A percentile compares a stretch with the other conserved stretches of the same genome.
phyloP scores from a whole-genome alignment of 30 jellyfish, hydroid and myxozoan species.

The Aurelia aurita complex sp. Pacific region DNA sequence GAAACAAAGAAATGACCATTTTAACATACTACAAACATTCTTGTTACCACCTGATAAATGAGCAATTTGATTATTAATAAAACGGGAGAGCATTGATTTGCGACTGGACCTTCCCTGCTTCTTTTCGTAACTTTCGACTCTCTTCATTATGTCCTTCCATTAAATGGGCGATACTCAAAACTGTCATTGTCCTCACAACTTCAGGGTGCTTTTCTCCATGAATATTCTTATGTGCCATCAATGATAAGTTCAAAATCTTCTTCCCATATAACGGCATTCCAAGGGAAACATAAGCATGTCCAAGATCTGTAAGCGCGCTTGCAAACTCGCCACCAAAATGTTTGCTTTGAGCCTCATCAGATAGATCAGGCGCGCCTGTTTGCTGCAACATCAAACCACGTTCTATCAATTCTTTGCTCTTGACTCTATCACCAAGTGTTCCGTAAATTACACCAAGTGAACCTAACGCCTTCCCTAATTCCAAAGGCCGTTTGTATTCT shows the following conservation, averaged over 20 bases:
- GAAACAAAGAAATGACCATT: too few species aligned
- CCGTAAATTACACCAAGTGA: slow-evolving; percentile 88
- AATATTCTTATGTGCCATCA: slow-evolving; percentile 92
- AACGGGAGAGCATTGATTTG: slow-evolving; percentile 79
- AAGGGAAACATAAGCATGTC: slow-evolving; percentile 92
- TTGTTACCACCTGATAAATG: too few species aligned
- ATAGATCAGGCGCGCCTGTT: slow-evolving; percentile 93
- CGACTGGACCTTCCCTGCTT: slow-evolving; percentile 95
- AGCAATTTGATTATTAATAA: slow-evolving; percentile 24
- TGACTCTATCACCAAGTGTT: slow-evolving; percentile 71
- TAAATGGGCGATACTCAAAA: slow-evolving; percentile 90
- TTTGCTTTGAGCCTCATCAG: slow-evolving; percentile 90
- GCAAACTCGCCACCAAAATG: slow-evolving; percentile 98
- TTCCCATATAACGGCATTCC: slow-evolving; percentile 96
- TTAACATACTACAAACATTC: too few species aligned
- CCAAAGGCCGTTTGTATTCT: slow-evolving; percentile 89
- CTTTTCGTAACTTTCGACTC: slow-evolving; percentile 77
- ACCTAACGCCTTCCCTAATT: slow-evolving; percentile 81
- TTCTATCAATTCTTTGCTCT: slow-evolving; percentile 90
- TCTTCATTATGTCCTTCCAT: slow-evolving; percentile 99
- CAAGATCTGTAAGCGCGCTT: slow-evolving; percentile 90
- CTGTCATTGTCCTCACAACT: slow-evolving; percentile 89
- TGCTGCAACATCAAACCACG: slow-evolving; percentile 95
- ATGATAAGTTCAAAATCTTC: slow-evolving; percentile 84
- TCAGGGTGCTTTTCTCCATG: slow-evolving; percentile 99